Base-by-base conservation (phyloP, 2,888 invertebrate species). In the Polia nebulosa region DNA sequence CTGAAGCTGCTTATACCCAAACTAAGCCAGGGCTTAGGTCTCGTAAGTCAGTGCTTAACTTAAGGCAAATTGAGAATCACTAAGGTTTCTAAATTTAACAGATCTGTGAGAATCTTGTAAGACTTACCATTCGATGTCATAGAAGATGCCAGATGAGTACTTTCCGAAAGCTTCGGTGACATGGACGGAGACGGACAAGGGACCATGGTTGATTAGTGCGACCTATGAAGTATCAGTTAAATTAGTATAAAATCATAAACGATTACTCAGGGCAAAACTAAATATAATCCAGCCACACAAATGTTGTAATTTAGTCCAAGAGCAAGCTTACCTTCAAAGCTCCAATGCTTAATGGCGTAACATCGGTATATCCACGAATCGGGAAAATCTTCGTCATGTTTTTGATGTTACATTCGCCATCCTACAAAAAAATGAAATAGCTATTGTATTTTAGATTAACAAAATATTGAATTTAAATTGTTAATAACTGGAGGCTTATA, bases 201-300 rank as follows among this genome's bases (percentile, higher is more conserved):
- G 99, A 0, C 99, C 99, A 86, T 99, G 97, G 81, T 98, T 97
- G 17, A 97, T 95, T 45, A 99, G 87, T 2, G 99, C 99, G 63
- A 97, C 90, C 93, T 96, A 88, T 22, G 93, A 87, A 55, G 53
- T 9, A 36, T 3, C 2, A 8, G 11, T 55, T 44, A 20, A 52
- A 7, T 45, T n/a, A 47, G 20, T 1, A 20, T 4, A 39, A 39
- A 20, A 13, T 11, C n/a, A n/a, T n/a, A n/a, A n/a, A n/a, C n/a
- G n/a, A n/a, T n/a, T n/a, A n/a, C n/a, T n/a, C n/a, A n/a, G n/a
- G n/a, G n/a, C n/a, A n/a, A n/a, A n/a, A n/a, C 7, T 22, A 45
- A 2, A 22, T 20, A 1, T 15, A 25, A 25, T 44, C 2, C 15
- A 22, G 6, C 20, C 2, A 39, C 8, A 20, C 0, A 4, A 65